Evolutionary conservation across 2,888 invertebrate species (phyloP), one percentile per base, ranked within the genome.

Genomic region (Nomada flava): DNA sequence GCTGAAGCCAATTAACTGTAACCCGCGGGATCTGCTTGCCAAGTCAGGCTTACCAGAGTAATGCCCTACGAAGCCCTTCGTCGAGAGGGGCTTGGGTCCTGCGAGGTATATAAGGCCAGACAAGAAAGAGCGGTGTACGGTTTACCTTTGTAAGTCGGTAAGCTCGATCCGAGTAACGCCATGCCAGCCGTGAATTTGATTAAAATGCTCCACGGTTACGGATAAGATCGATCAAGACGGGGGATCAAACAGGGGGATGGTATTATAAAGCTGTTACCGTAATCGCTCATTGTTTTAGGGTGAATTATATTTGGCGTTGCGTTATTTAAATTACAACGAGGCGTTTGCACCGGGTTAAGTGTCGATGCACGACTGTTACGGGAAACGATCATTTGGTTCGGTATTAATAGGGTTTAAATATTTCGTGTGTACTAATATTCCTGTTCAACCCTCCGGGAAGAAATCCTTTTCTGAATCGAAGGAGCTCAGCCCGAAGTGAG

Each of bases 1-100:
- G 79, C 83, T 83, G 91, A 91, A 91, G 91, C 91, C 91, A 91
- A 91, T 91, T 91, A 91, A 91, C 91, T 91, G 91, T 91, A 89
- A 90, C 90, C 89, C 86, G 86, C 89, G 89, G 89, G 90, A 91
- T 90, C 89, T 88, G 87, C 90, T 88, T 86, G 90, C 88, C 89
- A 82, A 90, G 89, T 90, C 87, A 81, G 89, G 90, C 87, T 90
- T 90, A 90, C 88, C 85, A 78, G 86, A 87, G 86, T 90, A 90
- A 90, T 90, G 86, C 89, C 87, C 84, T 83, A 75, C 74, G 90
- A 90, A 90, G 90, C 90, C 90, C 88, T 82, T 86, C 89, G 86
- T 82, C 78, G 57, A 62, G 67, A 69, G 79, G 86, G 86, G 76
- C 55, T 36, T 52, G n/a, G 67, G 62, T 72, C 81, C 76, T 79